Evolutionary conservation across 2,888 invertebrate genomes (phyloP), one percentile per base, ranked within the genome.

Genomic region (Shargacucullia verbasci): DNA sequence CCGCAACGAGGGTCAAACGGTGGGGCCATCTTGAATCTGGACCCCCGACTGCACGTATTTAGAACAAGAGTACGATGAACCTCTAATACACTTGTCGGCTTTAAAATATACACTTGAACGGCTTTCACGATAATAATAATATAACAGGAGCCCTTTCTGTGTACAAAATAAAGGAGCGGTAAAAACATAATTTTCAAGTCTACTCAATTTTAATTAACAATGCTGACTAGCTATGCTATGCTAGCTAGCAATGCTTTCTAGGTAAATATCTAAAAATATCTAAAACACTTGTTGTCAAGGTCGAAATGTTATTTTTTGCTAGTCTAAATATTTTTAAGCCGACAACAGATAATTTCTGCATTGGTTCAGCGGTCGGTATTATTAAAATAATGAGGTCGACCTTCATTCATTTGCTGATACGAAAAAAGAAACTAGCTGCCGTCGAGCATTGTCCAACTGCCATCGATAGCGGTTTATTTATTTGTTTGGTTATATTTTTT

Each of bases 1-100:
- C 86, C 70, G 80, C 86, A 92, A 92, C 86, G 69, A 87, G 90
- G 91, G 92, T 93, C 87, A 93, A 92, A 85, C 81, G 85, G 81
- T 80, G 79, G 78, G 91, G 91, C 83, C 90, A 88, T 85, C 83
- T 82, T 79, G 84, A 89, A 90, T 91, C 90, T 89, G 87, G 84
- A 83, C 80, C 77, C 73, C 76, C 74, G 76, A 80, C 76, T 78
- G 72, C 75, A 78, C 56, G 70, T 85, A 88, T 85, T 84, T 86
- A 83, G 85, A 82, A 80, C 83, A 66, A 64, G 64, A 76, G 85
- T 79, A 73, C 84, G 71, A 81, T 86, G 85, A 88, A 85, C 88
- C 68, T 54, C 39, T 47, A 59, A 69, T 53, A 53, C 50, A 67
- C 45, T 59, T 25, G 60, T 39, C 54, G 52, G 54, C 49, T 67